Evolutionary conservation across 2,888 invertebrate species (phyloP).

Genomic region (Cartodere bifasciata): DNA sequence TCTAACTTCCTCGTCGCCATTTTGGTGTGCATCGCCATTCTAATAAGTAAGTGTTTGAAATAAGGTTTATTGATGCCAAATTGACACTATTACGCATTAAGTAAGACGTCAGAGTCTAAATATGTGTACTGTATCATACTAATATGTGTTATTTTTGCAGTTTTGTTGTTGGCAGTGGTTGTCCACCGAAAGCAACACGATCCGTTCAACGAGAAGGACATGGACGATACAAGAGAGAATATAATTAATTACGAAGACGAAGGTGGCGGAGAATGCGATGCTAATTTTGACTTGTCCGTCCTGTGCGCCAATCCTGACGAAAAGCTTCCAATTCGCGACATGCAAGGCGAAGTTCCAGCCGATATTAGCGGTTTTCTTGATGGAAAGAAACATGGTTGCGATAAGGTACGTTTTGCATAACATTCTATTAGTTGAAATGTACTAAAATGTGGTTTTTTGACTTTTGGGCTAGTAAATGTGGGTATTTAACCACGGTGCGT

Average conservation of each 20-base stretch:
- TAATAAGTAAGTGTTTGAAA: slow-evolving; percentile 58
- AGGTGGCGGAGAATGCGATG: slow-evolving; percentile 96
- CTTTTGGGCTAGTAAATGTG: too few relatives aligned
- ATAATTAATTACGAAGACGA: slow-evolving; percentile 97
- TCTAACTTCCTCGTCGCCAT: slow-evolving; percentile 84
- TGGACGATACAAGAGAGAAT: slow-evolving; percentile 93
- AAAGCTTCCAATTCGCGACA: slow-evolving; percentile 29
- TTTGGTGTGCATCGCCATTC: slow-evolving; percentile 71
- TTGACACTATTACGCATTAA: background rate
- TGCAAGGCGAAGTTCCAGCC: slow-evolving; percentile 49
- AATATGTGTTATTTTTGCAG: slow-evolving; percentile 32
- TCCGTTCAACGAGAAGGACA: slow-evolving; percentile 78
- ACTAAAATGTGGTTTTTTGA: too few relatives aligned
- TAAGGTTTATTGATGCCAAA: background rate
- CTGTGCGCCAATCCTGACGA: slow-evolving; percentile 38
- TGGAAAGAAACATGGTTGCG: slow-evolving; percentile 79
- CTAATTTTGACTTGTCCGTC: slow-evolving; percentile 79
- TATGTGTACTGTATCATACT: too few relatives aligned
- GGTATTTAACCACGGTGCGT: too few relatives aligned
- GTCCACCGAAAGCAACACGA: slow-evolving; percentile 81
- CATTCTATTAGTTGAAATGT: too few relatives aligned
- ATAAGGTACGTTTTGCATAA: too few relatives aligned
- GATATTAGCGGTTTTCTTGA: slow-evolving; percentile 85
- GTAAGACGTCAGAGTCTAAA: too few relatives aligned
- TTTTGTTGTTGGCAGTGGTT: slow-evolving; percentile 76